phyloP scores from a whole-genome alignment of 1,140 invertebrate genomes.

The Meloidogyne chitwoodi region DNA sequence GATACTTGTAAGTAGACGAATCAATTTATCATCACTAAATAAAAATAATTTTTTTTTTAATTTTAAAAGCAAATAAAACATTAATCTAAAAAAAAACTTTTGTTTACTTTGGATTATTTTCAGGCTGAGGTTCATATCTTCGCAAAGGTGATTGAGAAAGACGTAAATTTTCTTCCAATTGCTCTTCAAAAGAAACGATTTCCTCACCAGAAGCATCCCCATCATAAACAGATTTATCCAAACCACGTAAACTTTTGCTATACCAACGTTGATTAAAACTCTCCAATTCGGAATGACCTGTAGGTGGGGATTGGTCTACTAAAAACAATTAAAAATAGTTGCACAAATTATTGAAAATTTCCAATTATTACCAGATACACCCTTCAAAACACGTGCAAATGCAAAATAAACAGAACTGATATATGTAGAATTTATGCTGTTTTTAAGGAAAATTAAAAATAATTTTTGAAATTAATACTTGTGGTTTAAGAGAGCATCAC shows the following conservation, averaged over 20 bases:
- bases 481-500: background rate
- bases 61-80: background rate
- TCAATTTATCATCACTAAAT: conserved; percentile 26
- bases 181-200: background rate
- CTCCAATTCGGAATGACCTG: conserved; percentile 1
- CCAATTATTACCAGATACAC: background rate
- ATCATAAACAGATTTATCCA: conserved; percentile 17
- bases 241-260: background rate
- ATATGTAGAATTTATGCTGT: conserved; percentile 9
- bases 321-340: background rate
- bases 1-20: conserved; percentile 30
- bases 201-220: background rate
- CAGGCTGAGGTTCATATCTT: no score
- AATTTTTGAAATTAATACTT: background rate
- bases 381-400: conserved; percentile 12
- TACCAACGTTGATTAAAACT: conserved; percentile 22
- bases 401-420: conserved; percentile 5
- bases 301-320: background rate
- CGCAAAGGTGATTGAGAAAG: background rate
- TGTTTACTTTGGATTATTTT: no score
- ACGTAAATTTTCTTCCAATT: background rate
- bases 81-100: background rate
- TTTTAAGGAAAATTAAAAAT: background rate
- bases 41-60: background rate
- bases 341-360: background rate